phyloP scores from a whole-genome alignment of 2,113 vertebrate genomes.

The Istiophorus platypterus region DNA sequence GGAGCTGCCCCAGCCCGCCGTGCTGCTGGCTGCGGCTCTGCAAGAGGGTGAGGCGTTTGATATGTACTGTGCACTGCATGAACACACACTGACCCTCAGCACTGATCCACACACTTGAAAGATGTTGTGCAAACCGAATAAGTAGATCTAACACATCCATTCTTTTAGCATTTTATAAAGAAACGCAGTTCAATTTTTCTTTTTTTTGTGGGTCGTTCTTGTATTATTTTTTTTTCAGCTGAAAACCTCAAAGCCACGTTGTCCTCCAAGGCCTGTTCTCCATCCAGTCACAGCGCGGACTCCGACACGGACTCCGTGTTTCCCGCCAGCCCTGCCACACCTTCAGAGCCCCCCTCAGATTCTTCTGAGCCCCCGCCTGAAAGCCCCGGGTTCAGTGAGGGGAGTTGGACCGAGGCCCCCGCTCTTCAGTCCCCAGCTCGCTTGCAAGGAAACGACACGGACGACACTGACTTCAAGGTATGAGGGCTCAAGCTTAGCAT shows the following conservation, averaged over 20 bases:
- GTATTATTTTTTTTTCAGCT: slow-evolving; percentile 50
- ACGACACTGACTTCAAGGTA: slow-evolving; percentile 72
- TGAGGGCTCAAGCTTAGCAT: neutral
- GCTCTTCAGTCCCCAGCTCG: slow-evolving; percentile 31
- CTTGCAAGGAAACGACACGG: slow-evolving; percentile 11
- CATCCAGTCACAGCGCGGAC: slow-evolving; percentile 20
- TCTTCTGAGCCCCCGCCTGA: slow-evolving; percentile 15
- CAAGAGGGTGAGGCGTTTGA: slow-evolving; percentile 86
- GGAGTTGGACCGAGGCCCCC: slow-evolving; percentile 19
- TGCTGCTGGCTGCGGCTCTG: slow-evolving; percentile 88
- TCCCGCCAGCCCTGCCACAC: slow-evolving; percentile 20
- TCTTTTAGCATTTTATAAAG: too few species aligned
- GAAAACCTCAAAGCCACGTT: slow-evolving; percentile 75
- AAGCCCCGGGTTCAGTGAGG: slow-evolving; percentile 34
- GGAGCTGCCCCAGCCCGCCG: slow-evolving; percentile 88
- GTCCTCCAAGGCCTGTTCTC: slow-evolving; percentile 40
- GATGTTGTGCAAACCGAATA: too few species aligned
- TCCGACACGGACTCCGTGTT: slow-evolving; percentile 54
- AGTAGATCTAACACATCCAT: too few species aligned
- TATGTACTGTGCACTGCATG: too few species aligned
- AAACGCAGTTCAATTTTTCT: too few species aligned
- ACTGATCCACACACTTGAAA: too few species aligned
- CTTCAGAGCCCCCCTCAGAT: slow-evolving; percentile 16
- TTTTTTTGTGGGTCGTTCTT: too few species aligned
- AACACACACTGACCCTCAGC: too few species aligned